A percentile compares a stretch with the other conserved stretches of the same genome.
Evolutionary conservation across 2,113 vertebrate species (phyloP).

Genomic region (Clarias gariepinus): DNA sequence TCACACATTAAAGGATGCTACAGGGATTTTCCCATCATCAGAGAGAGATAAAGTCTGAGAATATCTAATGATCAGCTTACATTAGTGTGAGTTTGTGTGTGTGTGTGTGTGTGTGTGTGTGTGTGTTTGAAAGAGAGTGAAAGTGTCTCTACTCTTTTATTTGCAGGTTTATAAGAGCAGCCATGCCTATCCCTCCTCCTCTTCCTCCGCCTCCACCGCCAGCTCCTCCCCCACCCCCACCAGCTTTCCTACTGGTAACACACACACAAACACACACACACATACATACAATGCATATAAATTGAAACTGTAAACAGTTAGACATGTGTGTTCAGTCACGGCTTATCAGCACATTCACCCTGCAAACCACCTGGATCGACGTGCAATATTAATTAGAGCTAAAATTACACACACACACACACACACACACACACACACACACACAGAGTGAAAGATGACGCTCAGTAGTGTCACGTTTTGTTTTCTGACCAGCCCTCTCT

Average conservation of each 20-base stretch:
- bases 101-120: neutral
- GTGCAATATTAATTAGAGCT: constrained; percentile 52
- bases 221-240: constrained; percentile 62
- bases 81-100: neutral
- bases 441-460: neutral
- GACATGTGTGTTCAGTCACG: neutral
- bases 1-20: too few relatives aligned
- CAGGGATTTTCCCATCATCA: too few relatives aligned
- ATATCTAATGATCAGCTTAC: neutral
- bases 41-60: neutral
- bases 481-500: constrained; percentile 63
- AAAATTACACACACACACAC: constrained; percentile 35
- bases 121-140: neutral
- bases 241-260: constrained; percentile 47
- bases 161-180: constrained; percentile 57
- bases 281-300: neutral
- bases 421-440: constrained; percentile 30
- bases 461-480: constrained; percentile 69
- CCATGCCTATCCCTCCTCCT: constrained; percentile 70
- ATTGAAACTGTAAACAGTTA: neutral
- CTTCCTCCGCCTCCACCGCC: constrained; percentile 65
- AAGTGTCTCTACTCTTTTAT: constrained; percentile 55
- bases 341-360: constrained; percentile 62
- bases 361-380: constrained; percentile 69
- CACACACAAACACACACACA: neutral